phyloP scores from a whole-genome alignment of 2,113 vertebrate genomes.

The Lycocorax pyrrhopterus region DNA sequence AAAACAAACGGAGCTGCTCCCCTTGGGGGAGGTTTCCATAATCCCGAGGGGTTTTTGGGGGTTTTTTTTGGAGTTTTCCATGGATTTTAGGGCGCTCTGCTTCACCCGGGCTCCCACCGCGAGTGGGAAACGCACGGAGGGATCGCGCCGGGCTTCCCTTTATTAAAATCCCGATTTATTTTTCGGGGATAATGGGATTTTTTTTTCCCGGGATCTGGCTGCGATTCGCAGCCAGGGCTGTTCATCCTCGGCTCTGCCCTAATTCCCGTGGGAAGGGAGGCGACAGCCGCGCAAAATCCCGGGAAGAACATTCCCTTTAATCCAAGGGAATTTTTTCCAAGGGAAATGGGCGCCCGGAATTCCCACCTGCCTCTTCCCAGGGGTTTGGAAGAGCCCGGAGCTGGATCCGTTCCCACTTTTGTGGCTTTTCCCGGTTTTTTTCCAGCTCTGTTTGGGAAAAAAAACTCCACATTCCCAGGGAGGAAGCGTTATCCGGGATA shows the following conservation, averaged over 20 bases:
- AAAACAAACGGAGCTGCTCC: background rate
- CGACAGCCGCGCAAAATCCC: background rate
- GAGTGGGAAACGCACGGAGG: rapidly evolving
- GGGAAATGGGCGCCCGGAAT: background rate
- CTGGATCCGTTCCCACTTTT: background rate
- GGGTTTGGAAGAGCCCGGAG: background rate
- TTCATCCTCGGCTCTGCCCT: background rate
- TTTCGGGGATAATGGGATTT: background rate
- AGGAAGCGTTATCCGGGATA: rapidly evolving
- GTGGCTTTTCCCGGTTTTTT: background rate
- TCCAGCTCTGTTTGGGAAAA: background rate
- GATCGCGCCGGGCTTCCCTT: background rate
- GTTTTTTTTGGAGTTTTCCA: background rate
- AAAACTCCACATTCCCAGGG: background rate
- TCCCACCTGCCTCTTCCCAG: background rate
- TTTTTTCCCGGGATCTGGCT: background rate
- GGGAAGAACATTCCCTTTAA: background rate
- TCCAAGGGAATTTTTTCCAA: background rate
- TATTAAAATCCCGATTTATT: background rate
- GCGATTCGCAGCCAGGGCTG: background rate
- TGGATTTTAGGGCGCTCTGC: background rate
- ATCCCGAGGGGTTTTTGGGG: background rate
- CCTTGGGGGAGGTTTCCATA: rapidly evolving
- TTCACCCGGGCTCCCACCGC: background rate
- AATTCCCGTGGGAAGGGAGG: background rate